phyloP scores from a whole-genome alignment of 2,797 vertebrate species.

The Siniperca obscura region DNA sequence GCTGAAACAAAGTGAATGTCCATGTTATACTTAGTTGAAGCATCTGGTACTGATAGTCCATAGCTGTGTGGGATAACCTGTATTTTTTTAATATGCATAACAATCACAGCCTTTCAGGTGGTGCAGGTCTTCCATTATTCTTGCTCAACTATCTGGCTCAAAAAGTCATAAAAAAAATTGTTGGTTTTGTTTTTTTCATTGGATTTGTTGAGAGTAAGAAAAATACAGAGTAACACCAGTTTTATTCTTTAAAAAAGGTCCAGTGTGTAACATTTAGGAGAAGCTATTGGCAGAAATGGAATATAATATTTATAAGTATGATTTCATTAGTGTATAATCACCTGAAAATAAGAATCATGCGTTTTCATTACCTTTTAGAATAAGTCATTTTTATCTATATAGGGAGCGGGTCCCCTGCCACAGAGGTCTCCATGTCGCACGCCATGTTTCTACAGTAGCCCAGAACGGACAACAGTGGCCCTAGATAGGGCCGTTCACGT shows the following conservation, averaged over 20 bases:
- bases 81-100: not conserved
- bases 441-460: too few species aligned
- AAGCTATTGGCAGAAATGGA: too few species aligned
- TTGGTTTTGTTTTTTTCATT: slow-evolving; percentile 1
- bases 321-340: too few species aligned
- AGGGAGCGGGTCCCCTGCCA: too few species aligned
- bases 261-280: too few species aligned
- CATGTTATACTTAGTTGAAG: not conserved
- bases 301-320: too few species aligned
- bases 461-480: too few species aligned
- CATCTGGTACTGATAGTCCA: not conserved
- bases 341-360: too few species aligned
- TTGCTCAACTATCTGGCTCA: not conserved
- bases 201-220: not conserved
- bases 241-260: slow-evolving; percentile 21
- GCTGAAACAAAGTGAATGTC: not conserved
- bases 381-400: too few species aligned
- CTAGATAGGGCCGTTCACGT: too few species aligned
- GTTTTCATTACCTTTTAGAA: too few species aligned
- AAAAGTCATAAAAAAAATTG: not conserved
- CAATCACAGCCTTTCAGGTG: not conserved
- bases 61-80: not conserved
- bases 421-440: too few species aligned
- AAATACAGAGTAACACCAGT: not conserved
- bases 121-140: not conserved